Evolutionary conservation across 2,888 invertebrate species (phyloP), one percentile per base, ranked within the genome.

Genomic region (Xestobium rufovillosum): DNA sequence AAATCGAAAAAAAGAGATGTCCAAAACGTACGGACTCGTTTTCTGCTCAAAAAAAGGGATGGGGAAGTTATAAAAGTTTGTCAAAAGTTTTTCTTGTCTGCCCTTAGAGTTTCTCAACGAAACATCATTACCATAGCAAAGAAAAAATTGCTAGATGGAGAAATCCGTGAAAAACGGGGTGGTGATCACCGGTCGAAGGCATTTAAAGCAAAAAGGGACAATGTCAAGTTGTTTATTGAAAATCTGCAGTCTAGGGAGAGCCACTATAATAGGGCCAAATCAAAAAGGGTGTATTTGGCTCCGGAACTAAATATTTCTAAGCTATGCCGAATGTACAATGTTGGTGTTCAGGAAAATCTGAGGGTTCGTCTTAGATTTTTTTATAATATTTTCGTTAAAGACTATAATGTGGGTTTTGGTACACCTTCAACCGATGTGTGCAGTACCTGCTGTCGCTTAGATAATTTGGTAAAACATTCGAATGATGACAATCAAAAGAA

Each of bases 311-410:
- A 19, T n/a, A 19, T 19, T n/a, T 8, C 23, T n/a, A 19, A 19
- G n/a, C n/a, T 19, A 19, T 19, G 23, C 6, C n/a, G n/a, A n/a
- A 19, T 8, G n/a, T n/a, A n/a, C n/a, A 8, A 19, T 19, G 23
- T n/a, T n/a, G n/a, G n/a, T n/a, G n/a, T n/a, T n/a, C n/a, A n/a
- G n/a, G n/a, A n/a, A n/a, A n/a, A 19, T 8, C 23, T 19, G 23
- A 6, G n/a, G n/a, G 23, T 19, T 6, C 23, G 23, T 19, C n/a
- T 8, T n/a, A 6, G 23, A 19, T 19, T 19, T 19, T 19, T 19
- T n/a, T 19, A 19, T 19, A 19, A 19, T n/a, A 19, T 19, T n/a
- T 19, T 19, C n/a, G 23, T 19, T n/a, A 19, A 19, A 8, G 23
- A 19, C 6, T 19, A 19, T n/a, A 19, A 19, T n/a, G n/a, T 19